Evolutionary conservation across 2,888 invertebrate genomes (phyloP).

Genomic region (Apotomis turbidana): DNA sequence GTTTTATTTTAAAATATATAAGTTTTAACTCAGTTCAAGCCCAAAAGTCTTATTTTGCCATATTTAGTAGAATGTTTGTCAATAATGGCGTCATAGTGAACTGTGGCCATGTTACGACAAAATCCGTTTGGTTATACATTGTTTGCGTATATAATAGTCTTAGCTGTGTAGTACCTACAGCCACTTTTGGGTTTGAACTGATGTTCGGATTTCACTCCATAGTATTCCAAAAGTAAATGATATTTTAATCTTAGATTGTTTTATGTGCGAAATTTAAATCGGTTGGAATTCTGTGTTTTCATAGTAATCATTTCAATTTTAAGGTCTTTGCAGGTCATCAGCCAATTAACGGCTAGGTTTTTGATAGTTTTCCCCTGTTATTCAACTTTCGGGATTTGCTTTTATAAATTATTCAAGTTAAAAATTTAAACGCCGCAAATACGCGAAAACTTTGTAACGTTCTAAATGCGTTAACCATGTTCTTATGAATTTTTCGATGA

Average conservation of each 20-base stretch:
- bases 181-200: not conserved
- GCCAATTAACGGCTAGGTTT: not conserved
- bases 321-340: not conserved
- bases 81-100: too few relatives aligned
- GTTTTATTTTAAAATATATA: not conserved
- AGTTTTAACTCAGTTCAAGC: not conserved
- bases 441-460: constrained; percentile 3
- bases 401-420: not conserved
- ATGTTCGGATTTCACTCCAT: not conserved
- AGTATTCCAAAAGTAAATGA: too few relatives aligned
- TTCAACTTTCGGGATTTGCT: not conserved
- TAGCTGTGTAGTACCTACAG: not conserved
- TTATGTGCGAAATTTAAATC: not conserved
- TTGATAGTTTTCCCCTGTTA: not conserved
- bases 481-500: constrained; percentile 41
- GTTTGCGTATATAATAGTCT: too few relatives aligned
- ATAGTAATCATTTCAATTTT: too few relatives aligned
- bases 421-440: not conserved
- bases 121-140: too few relatives aligned
- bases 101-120: too few relatives aligned
- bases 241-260: too few relatives aligned
- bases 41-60: not conserved
- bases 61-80: too few relatives aligned
- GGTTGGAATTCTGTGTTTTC: not conserved
- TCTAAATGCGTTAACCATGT: constrained; percentile 23